Evolutionary conservation across 2,888 invertebrate species (phyloP).

Genomic region (Polietes domitor): DNA sequence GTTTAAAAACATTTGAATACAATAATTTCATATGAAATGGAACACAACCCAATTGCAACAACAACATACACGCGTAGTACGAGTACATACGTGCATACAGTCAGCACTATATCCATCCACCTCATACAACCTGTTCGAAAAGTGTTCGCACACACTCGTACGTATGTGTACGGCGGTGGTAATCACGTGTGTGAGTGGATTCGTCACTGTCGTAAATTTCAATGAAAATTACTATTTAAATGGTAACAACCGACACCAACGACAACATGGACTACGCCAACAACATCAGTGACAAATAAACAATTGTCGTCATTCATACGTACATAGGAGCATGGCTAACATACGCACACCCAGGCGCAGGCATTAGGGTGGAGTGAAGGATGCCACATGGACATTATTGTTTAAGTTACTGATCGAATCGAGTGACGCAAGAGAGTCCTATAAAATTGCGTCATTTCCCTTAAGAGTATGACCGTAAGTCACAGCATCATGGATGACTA

Average conservation of each 20-base stretch:
- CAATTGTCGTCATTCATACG: not conserved
- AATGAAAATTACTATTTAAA: constrained; percentile 68
- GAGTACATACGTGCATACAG: not conserved
- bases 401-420: not conserved
- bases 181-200: constrained; percentile 32
- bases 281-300: constrained; percentile 31
- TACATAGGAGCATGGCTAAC: not conserved
- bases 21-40: constrained; percentile 31
- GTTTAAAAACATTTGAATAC: constrained; percentile 24
- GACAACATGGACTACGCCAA: constrained; percentile 19
- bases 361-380: not conserved
- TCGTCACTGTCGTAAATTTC: constrained; percentile 68
- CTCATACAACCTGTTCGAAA: constrained; percentile 43
- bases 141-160: not conserved
- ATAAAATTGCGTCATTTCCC: too few relatives aligned
- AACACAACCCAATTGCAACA: constrained; percentile 4
- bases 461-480: too few relatives aligned
- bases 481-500: too few relatives aligned
- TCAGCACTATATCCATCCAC: not conserved
- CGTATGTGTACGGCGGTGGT: not conserved
- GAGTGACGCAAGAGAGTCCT: too few relatives aligned
- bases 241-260: constrained; percentile 44
- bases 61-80: not conserved
- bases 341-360: not conserved
- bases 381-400: not conserved